Base-by-base conservation (phyloP, 2,113 vertebrate species). In the Urocynchramus pylzowi region DNA sequence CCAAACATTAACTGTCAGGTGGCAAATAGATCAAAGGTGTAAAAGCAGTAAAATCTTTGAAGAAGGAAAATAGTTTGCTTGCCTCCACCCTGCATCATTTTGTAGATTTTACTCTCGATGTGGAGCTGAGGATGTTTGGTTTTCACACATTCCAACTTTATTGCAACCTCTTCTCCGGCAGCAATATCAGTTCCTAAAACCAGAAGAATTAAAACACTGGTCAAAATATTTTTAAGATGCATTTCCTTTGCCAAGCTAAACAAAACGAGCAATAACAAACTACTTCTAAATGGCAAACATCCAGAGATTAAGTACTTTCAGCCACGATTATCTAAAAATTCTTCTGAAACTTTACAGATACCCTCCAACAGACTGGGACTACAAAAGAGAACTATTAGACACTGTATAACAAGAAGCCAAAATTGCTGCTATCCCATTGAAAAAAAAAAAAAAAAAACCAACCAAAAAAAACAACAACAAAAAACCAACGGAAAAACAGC, bases 31-130 rank as follows among this genome's bases (percentile, higher is more conserved):
- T n/a, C 31, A 64, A 56, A 89, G 23, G 45, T 13, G 70, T 12
- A 78, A 84, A 81, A 28, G 3, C 64, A 54, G 21, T 41, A 78
- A 61, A 65, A 61, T 37, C 9, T 42, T 20, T 44, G 70, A 91
- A 87, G 56, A 84, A 83, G 28, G 23, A 87, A 92, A 88, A 82
- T 19, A 56, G 67, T 63, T 87, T 67, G 49, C 87, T 54, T 98
- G 99, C 99, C 99, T 98, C 99, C 99, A 80, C 99, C 99, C 97
- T 99, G 99, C 99, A 99, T 99, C 99, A 99, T 99, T 97, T 99
- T 99, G 98, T 99, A 99, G 98, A 99, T 99, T 97, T 99, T 99
- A 98, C 99, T 99, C 98, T 99, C 99, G 17, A 99, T 99, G 98
- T 99, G 99, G 67, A 99, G 99, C 97, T 99, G 99, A 93, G 99